Percentiles rank a stretch among this genome's conserved stretches.
Conservation (phyloP, 2,888 invertebrate species). For the Himalopsyche japonica region DNA sequence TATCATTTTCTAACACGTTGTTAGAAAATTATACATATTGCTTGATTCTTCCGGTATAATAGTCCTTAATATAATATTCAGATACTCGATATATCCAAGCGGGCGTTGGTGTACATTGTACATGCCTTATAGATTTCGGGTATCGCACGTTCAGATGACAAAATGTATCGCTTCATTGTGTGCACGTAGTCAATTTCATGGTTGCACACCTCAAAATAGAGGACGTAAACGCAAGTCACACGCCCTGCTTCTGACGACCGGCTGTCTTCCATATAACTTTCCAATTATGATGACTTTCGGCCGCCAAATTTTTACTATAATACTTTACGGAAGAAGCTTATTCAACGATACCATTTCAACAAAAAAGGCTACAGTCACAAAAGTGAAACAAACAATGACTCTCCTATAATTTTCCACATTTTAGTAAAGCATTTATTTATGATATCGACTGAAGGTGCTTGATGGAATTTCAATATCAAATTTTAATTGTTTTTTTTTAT, state of each 20-base stretch:
- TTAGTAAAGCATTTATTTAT: too few relatives aligned
- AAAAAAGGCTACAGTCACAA: too few relatives aligned
- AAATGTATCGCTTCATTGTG: constrained; percentile 8
- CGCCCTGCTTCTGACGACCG: background rate
- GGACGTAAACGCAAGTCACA: constrained; percentile 2
- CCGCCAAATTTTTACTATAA: background rate
- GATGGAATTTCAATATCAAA: too few relatives aligned
- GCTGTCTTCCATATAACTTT: background rate
- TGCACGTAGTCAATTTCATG: constrained; percentile 33
- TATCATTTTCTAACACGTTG: too few relatives aligned
- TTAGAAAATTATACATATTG: too few relatives aligned
- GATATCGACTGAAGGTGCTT: too few relatives aligned
- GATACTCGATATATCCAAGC: too few relatives aligned
- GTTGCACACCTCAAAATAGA: constrained; percentile 26
- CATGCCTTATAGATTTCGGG: background rate
- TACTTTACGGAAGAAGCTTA: too few relatives aligned
- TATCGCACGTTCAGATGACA: background rate
- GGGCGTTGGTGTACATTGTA: background rate
- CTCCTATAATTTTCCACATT: too few relatives aligned
- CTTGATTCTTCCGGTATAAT: background rate
- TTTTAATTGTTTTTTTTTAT: too few relatives aligned
- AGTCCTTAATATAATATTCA: background rate
- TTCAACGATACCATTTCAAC: too few relatives aligned
- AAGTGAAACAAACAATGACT: too few relatives aligned
- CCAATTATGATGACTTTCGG: background rate